Conservation (phyloP, 1,140 invertebrate species). For the Neodiprion pinetum region DNA sequence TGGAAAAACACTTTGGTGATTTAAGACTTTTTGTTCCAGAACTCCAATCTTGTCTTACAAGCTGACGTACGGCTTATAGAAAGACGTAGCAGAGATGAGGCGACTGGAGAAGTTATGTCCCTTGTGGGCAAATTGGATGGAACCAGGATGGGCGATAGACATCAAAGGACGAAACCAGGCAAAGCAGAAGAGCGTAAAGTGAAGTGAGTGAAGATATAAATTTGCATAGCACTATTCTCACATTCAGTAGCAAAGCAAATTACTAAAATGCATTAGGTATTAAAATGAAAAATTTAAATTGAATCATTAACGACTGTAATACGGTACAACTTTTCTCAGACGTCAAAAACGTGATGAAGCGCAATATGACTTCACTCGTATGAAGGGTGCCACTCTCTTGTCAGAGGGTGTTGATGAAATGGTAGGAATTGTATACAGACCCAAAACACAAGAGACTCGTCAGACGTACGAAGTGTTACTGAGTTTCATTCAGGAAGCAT, state of each 20-base stretch:
- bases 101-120: constrained; percentile 97
- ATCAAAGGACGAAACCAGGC: constrained; percentile 86
- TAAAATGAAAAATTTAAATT: neutral
- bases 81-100: constrained; percentile 95
- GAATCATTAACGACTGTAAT: neutral
- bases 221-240: neutral
- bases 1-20: neutral
- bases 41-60: constrained; percentile 99
- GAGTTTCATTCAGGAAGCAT: constrained; percentile 95
- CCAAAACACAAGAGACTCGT: constrained; percentile 96
- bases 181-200: constrained; percentile 91
- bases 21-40: constrained; percentile 69
- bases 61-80: constrained; percentile 98
- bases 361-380: constrained; percentile 88
- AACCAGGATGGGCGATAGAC: constrained; percentile 95
- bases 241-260: too few species aligned
- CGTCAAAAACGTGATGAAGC: constrained; percentile 90
- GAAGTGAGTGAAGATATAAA: constrained; percentile 71
- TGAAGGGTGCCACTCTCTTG: constrained; percentile 86
- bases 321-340: constrained; percentile 50
- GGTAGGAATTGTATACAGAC: constrained; percentile 93
- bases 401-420: constrained; percentile 92
- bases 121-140: constrained; percentile 91
- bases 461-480: constrained; percentile 97
- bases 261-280: too few species aligned